A percentile compares a stretch with the other conserved stretches of the same genome.
Evolutionary conservation across 2,888 invertebrate species (phyloP).

Genomic region (Isotomurus palustris): DNA sequence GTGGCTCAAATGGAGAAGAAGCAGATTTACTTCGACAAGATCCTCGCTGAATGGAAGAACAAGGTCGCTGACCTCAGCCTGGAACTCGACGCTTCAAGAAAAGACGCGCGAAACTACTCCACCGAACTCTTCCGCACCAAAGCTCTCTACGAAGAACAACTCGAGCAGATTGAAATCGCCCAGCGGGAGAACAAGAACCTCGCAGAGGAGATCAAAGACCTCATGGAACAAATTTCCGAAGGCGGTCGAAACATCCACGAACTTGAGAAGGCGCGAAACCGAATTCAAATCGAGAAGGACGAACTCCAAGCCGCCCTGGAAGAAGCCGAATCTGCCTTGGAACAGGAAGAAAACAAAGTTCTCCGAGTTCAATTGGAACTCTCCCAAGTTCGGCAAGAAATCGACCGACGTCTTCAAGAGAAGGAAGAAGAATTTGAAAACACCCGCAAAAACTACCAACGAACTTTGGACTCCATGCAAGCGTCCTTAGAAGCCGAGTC

Average conservation of each 20-base stretch:
- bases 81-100: constrained; percentile 80
- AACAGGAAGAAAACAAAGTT: constrained; percentile 99
- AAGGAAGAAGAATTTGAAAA: constrained; percentile 63
- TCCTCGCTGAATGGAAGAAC: constrained; percentile 99
- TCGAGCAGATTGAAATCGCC: constrained; percentile 94
- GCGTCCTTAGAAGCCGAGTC: constrained; percentile 59
- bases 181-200: constrained; percentile 99
- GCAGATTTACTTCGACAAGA: constrained; percentile 99
- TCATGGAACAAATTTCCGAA: constrained; percentile 98
- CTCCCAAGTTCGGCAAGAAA: constrained; percentile 64
- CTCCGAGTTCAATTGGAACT: constrained; percentile 95
- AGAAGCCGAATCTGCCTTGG: constrained; percentile 97
- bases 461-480: constrained; percentile 60
- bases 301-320: constrained; percentile 95
- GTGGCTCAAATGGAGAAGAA: constrained; percentile 98
- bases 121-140: constrained; percentile 99
- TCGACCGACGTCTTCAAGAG: constrained; percentile 54
- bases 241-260: constrained; percentile 99
- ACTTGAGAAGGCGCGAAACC: constrained; percentile 97
- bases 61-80: constrained; percentile 96
- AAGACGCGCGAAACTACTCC: constrained; percentile 96
- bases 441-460: constrained; percentile 60
- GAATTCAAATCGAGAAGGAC: constrained; percentile 98
- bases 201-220: constrained; percentile 98
- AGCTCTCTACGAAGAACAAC: constrained; percentile 91